These are phyloP conservation scores for Hemistola chrysoprasaria DNA, from an alignment of 2,888 invertebrate genomes.

Conservation along the genomic window DNA sequence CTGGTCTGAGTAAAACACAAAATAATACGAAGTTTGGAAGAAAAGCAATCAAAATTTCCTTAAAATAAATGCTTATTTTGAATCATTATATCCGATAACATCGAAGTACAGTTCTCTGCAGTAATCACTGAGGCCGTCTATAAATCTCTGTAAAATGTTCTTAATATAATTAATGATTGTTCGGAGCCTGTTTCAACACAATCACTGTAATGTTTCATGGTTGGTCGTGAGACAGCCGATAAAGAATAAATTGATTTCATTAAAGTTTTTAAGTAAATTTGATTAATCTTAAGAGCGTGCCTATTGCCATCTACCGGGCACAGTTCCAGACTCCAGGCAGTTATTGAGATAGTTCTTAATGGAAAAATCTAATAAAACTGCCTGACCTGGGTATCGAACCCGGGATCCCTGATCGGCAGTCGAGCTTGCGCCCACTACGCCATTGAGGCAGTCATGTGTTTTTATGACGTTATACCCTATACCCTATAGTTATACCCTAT, in stretches of 20 bases:
- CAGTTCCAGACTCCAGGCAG: no score
- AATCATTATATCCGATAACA: slow-evolving; percentile 1
- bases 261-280: background rate
- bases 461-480: no score
- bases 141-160: slow-evolving; percentile 25
- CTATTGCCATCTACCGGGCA: no score
- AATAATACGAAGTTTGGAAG: slow-evolving; percentile 3
- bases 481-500: no score
- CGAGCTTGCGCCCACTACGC: no score
- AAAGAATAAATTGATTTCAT: background rate
- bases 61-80: slow-evolving; percentile 4
- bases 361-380: no score
- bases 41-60: slow-evolving; percentile 7
- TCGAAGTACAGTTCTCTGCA: background rate
- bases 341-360: no score
- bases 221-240: slow-evolving; percentile 1
- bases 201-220: slow-evolving; percentile 23
- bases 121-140: no score
- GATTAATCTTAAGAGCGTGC: no score
- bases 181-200: slow-evolving; percentile 13
- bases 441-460: no score
- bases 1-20: slow-evolving; percentile 9
- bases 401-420: no score
- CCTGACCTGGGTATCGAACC: no score
- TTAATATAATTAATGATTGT: slow-evolving; percentile 31